Evolutionary conservation across 2,888 invertebrate genomes (phyloP).

Genomic region (Acholoe squamosa): DNA sequence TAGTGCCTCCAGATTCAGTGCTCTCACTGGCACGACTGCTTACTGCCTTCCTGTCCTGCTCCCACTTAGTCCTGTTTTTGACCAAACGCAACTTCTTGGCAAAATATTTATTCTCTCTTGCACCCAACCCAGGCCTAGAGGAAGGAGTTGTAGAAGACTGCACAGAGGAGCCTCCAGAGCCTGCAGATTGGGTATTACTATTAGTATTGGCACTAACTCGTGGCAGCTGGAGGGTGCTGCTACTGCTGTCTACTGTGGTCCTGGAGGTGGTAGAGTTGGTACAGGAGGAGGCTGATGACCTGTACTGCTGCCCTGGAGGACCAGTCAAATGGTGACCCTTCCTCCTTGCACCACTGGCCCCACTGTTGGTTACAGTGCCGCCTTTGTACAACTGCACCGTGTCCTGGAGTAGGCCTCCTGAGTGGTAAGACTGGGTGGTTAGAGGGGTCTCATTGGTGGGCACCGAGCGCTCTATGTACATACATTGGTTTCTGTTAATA

Average conservation of each 20-base stretch:
- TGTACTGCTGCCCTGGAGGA: background rate
- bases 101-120: background rate
- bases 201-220: background rate
- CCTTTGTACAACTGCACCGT: background rate
- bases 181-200: background rate
- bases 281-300: too few relatives aligned
- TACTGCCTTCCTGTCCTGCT: background rate
- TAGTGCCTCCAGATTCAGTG: background rate
- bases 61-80: background rate
- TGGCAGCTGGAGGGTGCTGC: background rate
- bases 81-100: background rate
- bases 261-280: background rate
- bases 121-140: background rate
- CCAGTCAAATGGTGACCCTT: background rate
- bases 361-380: background rate
- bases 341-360: background rate
- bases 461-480: constrained; percentile 16
- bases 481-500: constrained; percentile 39
- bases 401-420: background rate
- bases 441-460: background rate
- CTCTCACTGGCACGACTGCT: background rate
- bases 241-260: background rate
- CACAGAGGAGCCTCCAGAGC: background rate
- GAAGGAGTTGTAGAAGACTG: background rate
- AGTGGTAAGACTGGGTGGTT: background rate